Percentiles rank a stretch among this genome's conserved stretches.
Evolutionary conservation across 1,140 invertebrate species (phyloP).

Genomic region (Musca vetustissima): DNA sequence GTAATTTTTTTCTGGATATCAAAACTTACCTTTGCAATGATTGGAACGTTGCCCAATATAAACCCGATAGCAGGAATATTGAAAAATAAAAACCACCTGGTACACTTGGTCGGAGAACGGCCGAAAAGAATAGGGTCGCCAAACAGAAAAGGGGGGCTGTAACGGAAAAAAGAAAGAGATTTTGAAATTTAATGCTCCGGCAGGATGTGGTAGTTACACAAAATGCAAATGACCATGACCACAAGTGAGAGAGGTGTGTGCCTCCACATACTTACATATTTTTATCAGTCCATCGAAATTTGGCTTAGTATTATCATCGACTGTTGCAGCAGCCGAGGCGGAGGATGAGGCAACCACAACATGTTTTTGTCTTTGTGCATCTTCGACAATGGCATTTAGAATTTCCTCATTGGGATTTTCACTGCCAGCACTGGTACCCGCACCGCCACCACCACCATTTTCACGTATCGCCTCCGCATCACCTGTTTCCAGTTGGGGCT

Average conservation of each 20-base stretch:
- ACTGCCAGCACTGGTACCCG: too few relatives aligned
- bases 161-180: constrained; percentile 11
- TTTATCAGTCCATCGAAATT: constrained; percentile 49
- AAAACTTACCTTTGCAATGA: constrained; percentile 62
- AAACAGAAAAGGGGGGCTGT: constrained; percentile 73
- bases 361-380: constrained; percentile 34
- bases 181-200: background rate
- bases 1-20: too few relatives aligned
- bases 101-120: constrained; percentile 75
- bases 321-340: background rate
- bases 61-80: constrained; percentile 79
- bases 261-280: constrained; percentile 35
- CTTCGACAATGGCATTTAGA: background rate
- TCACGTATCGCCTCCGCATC: constrained; percentile 44
- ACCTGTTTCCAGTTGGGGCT: constrained; percentile 51
- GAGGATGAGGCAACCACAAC: constrained; percentile 32
- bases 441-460: constrained; percentile 28
- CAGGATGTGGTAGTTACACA: background rate
- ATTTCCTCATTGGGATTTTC: background rate
- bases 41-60: constrained; percentile 85
- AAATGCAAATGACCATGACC: background rate
- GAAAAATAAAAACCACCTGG: constrained; percentile 83
- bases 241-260: background rate
- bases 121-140: constrained; percentile 73
- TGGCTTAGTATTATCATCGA: constrained; percentile 26